phyloP scores from a whole-genome alignment of 2,797 vertebrate species.

The Tamandua tetradactyla region DNA sequence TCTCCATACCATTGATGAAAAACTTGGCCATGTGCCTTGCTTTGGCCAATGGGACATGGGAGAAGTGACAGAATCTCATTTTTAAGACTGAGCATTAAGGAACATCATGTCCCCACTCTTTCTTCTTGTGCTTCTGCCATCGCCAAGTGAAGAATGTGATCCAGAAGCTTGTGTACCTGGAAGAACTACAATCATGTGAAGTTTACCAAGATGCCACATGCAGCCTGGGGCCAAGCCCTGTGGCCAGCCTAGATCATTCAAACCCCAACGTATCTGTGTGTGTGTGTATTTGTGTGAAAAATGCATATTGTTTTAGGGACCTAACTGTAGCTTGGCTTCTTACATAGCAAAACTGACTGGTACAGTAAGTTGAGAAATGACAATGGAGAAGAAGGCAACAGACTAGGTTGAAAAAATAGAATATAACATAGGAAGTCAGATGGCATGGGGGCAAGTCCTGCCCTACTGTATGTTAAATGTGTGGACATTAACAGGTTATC shows the following conservation, averaged over 20 bases:
- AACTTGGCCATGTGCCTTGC: background rate
- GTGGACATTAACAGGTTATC: background rate
- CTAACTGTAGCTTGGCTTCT: background rate
- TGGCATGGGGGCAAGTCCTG: background rate
- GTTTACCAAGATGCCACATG: background rate
- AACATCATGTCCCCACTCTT: background rate
- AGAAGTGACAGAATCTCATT: background rate
- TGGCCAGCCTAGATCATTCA: background rate
- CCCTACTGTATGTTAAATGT: background rate
- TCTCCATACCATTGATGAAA: background rate
- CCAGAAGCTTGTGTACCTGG: background rate
- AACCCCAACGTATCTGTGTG: background rate
- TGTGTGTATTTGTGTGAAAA: background rate
- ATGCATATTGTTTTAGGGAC: background rate
- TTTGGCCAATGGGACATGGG: background rate
- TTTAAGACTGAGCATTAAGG: background rate
- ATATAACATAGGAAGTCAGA: background rate
- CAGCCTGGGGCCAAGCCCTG: background rate
- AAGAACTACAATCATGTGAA: background rate
- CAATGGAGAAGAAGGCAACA: background rate
- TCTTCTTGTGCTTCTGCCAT: background rate
- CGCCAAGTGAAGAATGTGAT: background rate
- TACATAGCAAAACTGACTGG: background rate
- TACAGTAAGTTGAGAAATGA: background rate
- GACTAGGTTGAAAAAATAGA: background rate